phyloP scores from a whole-genome alignment of 2,888 invertebrate genomes.

The Himalopsyche japonica region DNA sequence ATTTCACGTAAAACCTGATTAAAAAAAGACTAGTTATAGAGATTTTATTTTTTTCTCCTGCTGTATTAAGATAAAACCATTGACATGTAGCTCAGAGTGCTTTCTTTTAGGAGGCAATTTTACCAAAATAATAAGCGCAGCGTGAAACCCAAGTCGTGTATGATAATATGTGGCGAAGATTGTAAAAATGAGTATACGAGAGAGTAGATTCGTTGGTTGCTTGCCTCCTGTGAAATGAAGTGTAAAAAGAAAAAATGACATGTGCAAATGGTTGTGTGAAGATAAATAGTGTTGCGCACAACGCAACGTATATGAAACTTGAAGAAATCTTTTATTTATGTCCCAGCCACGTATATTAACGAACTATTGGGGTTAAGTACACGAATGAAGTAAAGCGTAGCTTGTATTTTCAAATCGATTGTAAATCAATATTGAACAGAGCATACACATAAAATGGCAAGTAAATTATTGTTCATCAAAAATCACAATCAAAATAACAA shows the following conservation, averaged over 20 bases:
- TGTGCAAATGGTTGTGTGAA: not conserved
- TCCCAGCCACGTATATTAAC: not conserved
- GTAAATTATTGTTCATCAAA: too few relatives aligned
- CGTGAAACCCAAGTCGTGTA: not conserved
- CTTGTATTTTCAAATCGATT: not conserved
- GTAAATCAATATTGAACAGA: too few relatives aligned
- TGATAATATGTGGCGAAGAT: not conserved
- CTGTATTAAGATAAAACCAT: too few relatives aligned
- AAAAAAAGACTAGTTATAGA: too few relatives aligned
- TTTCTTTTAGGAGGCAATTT: not conserved
- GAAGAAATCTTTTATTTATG: not conserved
- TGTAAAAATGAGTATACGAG: not conserved
- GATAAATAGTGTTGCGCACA: not conserved
- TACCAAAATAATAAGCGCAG: not conserved
- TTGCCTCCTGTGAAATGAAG: not conserved
- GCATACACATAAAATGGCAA: too few relatives aligned
- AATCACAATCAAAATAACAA: too few relatives aligned
- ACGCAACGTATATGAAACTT: not conserved
- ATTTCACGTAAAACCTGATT: too few relatives aligned
- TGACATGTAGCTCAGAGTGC: not conserved
- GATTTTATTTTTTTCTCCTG: too few relatives aligned
- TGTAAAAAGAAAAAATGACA: not conserved
- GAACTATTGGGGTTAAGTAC: not conserved
- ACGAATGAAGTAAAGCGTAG: not conserved
- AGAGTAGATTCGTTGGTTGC: not conserved